These are phyloP conservation scores for Temnopleurus reevesii DNA, from an alignment of 53 echinoderm and acorn worm species.

Conservation along the genomic window DNA sequence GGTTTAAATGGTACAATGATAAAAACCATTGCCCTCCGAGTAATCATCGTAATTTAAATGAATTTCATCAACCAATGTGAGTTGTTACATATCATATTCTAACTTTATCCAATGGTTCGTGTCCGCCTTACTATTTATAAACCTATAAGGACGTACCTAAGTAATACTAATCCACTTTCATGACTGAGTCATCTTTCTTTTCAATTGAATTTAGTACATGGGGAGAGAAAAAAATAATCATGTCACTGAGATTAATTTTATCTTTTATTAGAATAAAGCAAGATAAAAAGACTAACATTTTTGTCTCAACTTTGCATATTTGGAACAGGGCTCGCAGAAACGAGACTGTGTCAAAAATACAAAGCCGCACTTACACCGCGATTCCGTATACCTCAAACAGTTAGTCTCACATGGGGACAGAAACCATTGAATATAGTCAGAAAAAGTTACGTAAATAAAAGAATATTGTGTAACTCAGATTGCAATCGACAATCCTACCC, in stretches of 20 bases:
- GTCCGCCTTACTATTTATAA: not conserved
- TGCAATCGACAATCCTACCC: no score
- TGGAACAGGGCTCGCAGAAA: not conserved
- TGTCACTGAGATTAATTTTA: constrained; percentile 15
- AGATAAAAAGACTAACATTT: not conserved
- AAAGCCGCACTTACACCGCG: constrained; percentile 2
- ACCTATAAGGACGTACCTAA: not conserved
- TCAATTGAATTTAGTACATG: not conserved
- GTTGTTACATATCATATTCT: not conserved
- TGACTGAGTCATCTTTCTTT: not conserved
- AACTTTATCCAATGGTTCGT: not conserved
- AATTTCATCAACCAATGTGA: no score
- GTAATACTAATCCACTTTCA: not conserved
- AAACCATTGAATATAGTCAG: not conserved
- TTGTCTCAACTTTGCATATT: not conserved
- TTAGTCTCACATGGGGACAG: not conserved
- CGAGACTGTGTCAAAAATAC: not conserved
- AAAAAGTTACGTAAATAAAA: not conserved
- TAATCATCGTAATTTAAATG: no score
- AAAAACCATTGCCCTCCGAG: no score
- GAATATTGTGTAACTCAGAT: no score
- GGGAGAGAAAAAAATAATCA: not conserved
- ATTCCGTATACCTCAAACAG: no score
- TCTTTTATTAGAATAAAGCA: no score
- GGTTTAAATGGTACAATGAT: no score